A percentile compares a stretch with the other conserved stretches of the same genome.
These are phyloP conservation scores for Pseudococcus viburni DNA, from an alignment of 2,888 invertebrate species.

Conservation along the genomic window DNA sequence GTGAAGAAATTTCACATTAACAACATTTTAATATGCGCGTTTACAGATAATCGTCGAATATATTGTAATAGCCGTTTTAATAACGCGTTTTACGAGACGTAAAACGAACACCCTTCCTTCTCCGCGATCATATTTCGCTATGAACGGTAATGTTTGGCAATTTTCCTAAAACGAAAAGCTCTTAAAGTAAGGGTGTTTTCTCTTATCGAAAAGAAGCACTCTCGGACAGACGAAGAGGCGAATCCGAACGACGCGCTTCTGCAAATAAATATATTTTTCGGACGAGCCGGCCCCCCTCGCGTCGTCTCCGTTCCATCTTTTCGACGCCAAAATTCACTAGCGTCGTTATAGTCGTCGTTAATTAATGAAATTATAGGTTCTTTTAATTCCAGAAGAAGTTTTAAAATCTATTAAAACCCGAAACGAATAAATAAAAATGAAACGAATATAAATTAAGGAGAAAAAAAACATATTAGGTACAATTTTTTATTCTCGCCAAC, in stretches of 20 bases:
- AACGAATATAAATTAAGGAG: slow-evolving; percentile 60
- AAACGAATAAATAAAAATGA: slow-evolving; percentile 46
- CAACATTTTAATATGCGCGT: slow-evolving; percentile 57
- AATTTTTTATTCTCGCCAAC: neutral
- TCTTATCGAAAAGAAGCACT: slow-evolving; percentile 66
- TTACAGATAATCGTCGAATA: slow-evolving; percentile 55
- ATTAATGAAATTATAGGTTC: slow-evolving; percentile 66
- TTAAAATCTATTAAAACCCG: slow-evolving; percentile 66
- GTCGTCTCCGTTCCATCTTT: slow-evolving; percentile 1
- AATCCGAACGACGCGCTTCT: slow-evolving; percentile 64
- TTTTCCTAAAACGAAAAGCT: slow-evolving; percentile 65
- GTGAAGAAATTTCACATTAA: slow-evolving; percentile 39
- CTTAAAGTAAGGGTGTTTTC: slow-evolving; percentile 66
- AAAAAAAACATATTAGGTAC: slow-evolving; percentile 16
- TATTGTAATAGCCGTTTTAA: slow-evolving; percentile 59
- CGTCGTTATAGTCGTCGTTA: slow-evolving; percentile 61
- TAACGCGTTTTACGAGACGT: slow-evolving; percentile 62
- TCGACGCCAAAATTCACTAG: slow-evolving; percentile 51
- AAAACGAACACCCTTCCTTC: slow-evolving; percentile 52
- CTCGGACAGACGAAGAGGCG: slow-evolving; percentile 64
- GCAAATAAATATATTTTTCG: slow-evolving; percentile 65
- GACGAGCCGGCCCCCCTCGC: slow-evolving; percentile 47
- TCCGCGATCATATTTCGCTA: slow-evolving; percentile 61
- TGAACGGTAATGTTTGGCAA: slow-evolving; percentile 66
- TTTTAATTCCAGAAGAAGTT: slow-evolving; percentile 63